Evolutionary conservation across 2,113 vertebrate species (phyloP), one percentile per base, ranked within the genome.

Genomic region (Scortum barcoo): DNA sequence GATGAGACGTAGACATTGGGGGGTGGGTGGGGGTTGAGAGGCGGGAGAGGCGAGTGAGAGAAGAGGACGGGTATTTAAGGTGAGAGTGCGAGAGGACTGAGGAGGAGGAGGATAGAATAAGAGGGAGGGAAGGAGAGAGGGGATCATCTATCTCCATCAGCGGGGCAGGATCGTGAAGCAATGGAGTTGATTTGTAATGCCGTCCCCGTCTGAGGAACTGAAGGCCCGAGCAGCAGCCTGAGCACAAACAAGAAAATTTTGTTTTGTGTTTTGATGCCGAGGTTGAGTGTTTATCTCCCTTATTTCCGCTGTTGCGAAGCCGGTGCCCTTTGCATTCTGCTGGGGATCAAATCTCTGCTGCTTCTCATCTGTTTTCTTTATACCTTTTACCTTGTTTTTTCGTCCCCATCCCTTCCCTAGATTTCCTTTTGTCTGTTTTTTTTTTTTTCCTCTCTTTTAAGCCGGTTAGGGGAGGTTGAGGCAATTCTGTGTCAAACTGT

Each of bases 131-230:
- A 68, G 14, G 58, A 65, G 63, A 69, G 50, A 74, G 50, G 13
- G 36, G 42, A 80, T 75, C 71, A 78, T 89, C 65, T 60, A 48
- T 92, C 81, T 91, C 83, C 74, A 85, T 89, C 83, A 85, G 66
- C 7, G 9, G 67, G 33, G 78, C 72, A 78, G 51, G 24, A 48
- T 71, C 16, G 12, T 57, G 48, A 79, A 63, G 76, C 70, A 48
- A 19, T 28, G 61, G 76, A 30, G 75, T 68, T 78, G 79, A 84
- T 86, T 80, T 82, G 60, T 77, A 81, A 86, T 70, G 62, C 51
- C 10, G 9, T 75, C 44, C 2, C 65, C 83, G 80, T 84, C 80
- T 24, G 79, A 77, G 77, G 36, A 78, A 50, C 56, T 30, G 9
- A 80, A 57, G 74, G 65, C 42, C 51, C 1, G 44, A 81, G 66